Conservation (phyloP, 2,113 vertebrate genomes). For the Phyllostomus discolor region DNA sequence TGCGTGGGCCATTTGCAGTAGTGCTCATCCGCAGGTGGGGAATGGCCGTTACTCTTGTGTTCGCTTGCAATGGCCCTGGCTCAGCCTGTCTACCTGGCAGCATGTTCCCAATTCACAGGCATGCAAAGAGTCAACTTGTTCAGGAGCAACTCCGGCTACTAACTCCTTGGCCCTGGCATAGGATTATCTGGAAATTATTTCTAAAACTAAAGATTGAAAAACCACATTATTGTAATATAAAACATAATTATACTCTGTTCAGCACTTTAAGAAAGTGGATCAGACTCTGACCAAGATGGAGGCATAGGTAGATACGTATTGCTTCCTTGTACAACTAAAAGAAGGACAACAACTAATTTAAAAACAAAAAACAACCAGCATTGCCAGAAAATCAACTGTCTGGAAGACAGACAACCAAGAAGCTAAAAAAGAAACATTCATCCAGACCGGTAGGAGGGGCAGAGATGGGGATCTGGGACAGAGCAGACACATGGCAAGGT, state of each 20-base stretch:
- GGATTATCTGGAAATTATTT: background rate
- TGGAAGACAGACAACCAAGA: no score
- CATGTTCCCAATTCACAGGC: background rate
- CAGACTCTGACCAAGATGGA: no score
- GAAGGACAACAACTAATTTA: no score
- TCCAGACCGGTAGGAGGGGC: no score
- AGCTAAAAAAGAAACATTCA: no score
- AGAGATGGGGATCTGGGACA: no score
- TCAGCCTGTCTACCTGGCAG: background rate
- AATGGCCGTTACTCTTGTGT: accelerated
- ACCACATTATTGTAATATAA: background rate
- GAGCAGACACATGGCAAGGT: no score
- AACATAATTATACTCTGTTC: background rate
- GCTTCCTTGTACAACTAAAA: no score
- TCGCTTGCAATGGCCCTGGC: background rate
- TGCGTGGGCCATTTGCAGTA: background rate
- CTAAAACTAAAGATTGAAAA: background rate
- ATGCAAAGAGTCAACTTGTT: background rate
- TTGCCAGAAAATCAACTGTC: no score
- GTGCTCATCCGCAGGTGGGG: background rate
- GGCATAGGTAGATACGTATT: no score
- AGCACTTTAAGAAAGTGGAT: background rate
- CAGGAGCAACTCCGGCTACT: background rate
- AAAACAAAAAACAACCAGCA: no score
- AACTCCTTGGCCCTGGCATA: background rate